Base-by-base conservation (phyloP, 1,140 invertebrate species). In the Cardiocondyla obscurior region DNA sequence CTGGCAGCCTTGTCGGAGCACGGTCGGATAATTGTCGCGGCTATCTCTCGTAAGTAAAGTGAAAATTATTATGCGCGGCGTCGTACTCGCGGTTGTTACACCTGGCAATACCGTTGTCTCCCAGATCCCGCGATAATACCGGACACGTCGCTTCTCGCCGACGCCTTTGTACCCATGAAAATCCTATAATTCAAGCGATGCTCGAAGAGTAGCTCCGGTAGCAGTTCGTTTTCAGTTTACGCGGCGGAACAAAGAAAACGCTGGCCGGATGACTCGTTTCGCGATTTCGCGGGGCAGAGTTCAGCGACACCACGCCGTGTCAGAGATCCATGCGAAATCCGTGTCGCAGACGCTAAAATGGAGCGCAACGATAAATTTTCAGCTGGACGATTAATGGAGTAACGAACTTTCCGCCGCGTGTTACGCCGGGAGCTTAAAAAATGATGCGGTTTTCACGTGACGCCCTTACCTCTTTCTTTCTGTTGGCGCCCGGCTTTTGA, bases 111-210 rank as follows among this genome's bases (percentile, higher is more conserved):
- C 22, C 33, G 67, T 77, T 67, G 60, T 51, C 30, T 22, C 44
- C 16, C 22, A 49, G 44, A 79, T 67, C 46, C 46, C 7, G 33
- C 12, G 46, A 69, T 69, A 69, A 79, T 53, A 33, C 62, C 6
- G 62, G 74, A 67, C 62, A 69, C 62, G 33, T 69, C 33, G 62
- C 33, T 69, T 46, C 55, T 79, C 10, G 22, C 33, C 55, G 25
- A 53, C 8, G 12, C 46, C 33, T 79, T 79, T 67, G 74, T 79
- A 55, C 16, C 10, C 33, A 36, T n/a, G 62, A 28, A 79, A 69
- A 79, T 79, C 25, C 46, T 22, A 36, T 42, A 69, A 79, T 55
- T 79, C 69, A 69, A 79, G 74, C 69, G 46, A 22, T 33, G 74
- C 30, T 65, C 46, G 62, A 51, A 53, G 72, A n/a, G 5, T 67